phyloP scores from a whole-genome alignment of 2,888 invertebrate genomes.

The Agelastica alni region DNA sequence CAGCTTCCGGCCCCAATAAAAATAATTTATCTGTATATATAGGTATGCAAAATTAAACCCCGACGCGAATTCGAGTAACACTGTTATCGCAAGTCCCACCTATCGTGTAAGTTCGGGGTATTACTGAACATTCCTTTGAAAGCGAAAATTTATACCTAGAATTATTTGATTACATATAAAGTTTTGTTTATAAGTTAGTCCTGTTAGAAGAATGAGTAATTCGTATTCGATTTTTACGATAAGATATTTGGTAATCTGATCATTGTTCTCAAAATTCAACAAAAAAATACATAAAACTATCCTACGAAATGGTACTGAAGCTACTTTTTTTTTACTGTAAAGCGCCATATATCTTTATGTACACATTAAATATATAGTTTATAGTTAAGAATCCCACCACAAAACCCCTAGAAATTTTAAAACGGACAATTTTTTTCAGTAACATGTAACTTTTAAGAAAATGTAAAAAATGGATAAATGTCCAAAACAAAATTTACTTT shows the following conservation, averaged over 20 bases:
- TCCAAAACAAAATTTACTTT: background rate
- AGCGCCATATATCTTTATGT: slow-evolving; percentile 52
- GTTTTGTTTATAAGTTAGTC: too few relatives aligned
- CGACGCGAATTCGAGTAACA: background rate
- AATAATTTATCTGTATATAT: slow-evolving; percentile 18
- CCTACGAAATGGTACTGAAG: slow-evolving; percentile 48
- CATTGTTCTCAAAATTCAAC: too few relatives aligned
- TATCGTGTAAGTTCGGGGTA: background rate
- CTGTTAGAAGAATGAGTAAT: too few relatives aligned
- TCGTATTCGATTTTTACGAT: too few relatives aligned
- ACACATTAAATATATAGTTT: slow-evolving; percentile 47
- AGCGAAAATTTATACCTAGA: too few relatives aligned
- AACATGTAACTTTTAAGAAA: too few relatives aligned
- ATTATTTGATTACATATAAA: too few relatives aligned
- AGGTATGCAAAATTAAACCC: background rate
- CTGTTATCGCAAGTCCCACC: background rate
- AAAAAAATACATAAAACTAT: slow-evolving; percentile 41
- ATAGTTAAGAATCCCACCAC: slow-evolving; percentile 9
- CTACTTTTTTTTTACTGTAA: slow-evolving; percentile 47
- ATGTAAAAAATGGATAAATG: too few relatives aligned
- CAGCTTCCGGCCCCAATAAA: background rate
- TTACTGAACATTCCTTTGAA: background rate
- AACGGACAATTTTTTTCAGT: background rate
- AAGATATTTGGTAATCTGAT: too few relatives aligned
- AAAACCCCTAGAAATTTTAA: background rate